Evolutionary conservation across 2,888 invertebrate genomes (phyloP), one percentile per base, ranked within the genome.

Genomic region (Nomada fucata): DNA sequence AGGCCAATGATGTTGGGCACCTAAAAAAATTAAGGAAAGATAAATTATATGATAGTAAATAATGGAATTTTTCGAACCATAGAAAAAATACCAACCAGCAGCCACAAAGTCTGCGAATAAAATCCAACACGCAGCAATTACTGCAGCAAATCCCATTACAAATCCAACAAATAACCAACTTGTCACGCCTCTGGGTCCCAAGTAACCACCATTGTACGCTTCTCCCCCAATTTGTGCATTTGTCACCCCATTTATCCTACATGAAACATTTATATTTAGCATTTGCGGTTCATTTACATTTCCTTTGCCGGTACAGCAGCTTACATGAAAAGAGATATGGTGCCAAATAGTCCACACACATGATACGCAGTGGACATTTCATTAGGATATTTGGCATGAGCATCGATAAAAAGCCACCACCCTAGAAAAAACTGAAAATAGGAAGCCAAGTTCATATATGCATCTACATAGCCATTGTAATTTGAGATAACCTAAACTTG

Each of bases 381-480:
- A 52, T 95, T 94, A 0, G 96, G 96, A 91, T 97, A 97, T 26
- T 96, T 96, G 0, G 98, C 96, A 76, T 98, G 97, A 11, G 98
- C 98, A 94, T 99, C 99, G 89, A 99, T 99, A 82, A 99, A 97
- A 83, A 98, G 96, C 99, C 99, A 99, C 99, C 99, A 99, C 68
- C 99, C 99, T 89, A 96, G 94, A 91, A 98, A 99, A 94, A 99
- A 99, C 98, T 98, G 92, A 70, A 94, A 94, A 85, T 47, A 13
- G 15, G 47, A 67, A 76, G 57, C 7, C 18, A 29, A 36, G 36
- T 36, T 42, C 10, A 26, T 55, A 36, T 11, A 59, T 52, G 11
- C 15, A 13, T 1, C 29, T 57, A 4, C 67, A 29, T 20, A 36
- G 52, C 55, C 57, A 71, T 1, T 63, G 50, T 69, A 64, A 55